Conservation (phyloP, 2,797 vertebrate species). For the Chaunax sp. region DNA sequence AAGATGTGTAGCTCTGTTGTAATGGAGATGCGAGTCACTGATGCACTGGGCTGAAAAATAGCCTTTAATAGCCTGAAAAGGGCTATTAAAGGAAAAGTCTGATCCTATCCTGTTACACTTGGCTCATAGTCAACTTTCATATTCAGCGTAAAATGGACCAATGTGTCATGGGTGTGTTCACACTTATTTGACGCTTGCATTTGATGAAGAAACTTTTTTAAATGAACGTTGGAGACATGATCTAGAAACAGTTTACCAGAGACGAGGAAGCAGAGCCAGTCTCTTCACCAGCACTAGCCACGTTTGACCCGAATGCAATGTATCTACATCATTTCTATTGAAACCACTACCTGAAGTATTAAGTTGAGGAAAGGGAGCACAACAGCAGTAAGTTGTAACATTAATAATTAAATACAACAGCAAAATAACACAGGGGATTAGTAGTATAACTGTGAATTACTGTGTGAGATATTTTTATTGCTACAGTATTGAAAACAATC, state of each 20-base stretch:
- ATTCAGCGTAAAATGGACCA: background rate
- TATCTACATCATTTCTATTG: background rate
- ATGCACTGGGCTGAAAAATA: background rate
- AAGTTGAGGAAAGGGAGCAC: background rate
- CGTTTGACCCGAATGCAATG: background rate
- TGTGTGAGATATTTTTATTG: background rate
- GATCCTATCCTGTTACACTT: background rate
- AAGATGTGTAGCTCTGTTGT: too few relatives aligned
- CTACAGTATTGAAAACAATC: background rate
- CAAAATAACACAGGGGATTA: background rate
- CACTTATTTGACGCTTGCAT: too few relatives aligned
- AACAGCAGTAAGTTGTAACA: too few relatives aligned
- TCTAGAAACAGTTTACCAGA: background rate
- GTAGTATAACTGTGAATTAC: background rate
- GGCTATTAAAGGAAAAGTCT: too few relatives aligned
- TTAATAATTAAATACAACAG: background rate
- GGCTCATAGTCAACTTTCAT: background rate
- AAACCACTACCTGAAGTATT: slow-evolving; percentile 2
- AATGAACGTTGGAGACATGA: too few relatives aligned
- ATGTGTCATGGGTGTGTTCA: slow-evolving; percentile 10
- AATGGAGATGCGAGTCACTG: too few relatives aligned
- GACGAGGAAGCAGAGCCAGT: background rate
- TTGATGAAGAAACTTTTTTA: too few relatives aligned
- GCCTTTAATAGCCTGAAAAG: too few relatives aligned
- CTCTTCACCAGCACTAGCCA: background rate